Percentiles rank a stretch among this genome's conserved stretches.
These are phyloP conservation scores for Sapayoa aenigma DNA, from an alignment of 2,113 vertebrate genomes.

Conservation along the genomic window DNA sequence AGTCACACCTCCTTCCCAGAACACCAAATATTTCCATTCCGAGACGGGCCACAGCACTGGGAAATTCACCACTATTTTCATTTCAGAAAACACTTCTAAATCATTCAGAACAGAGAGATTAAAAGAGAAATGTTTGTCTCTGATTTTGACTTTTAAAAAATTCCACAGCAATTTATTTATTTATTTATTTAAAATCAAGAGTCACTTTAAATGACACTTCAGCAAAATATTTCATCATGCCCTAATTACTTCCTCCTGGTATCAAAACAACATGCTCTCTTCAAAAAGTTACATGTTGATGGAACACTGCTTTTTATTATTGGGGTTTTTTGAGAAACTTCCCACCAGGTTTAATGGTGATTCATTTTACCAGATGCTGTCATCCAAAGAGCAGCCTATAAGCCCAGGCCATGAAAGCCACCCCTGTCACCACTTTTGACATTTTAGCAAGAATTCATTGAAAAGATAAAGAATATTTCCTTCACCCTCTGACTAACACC, in stretches of 20 bases:
- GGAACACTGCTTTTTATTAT: background rate
- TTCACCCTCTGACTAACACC: background rate
- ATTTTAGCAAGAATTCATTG: background rate
- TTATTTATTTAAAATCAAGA: background rate
- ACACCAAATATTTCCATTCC: background rate
- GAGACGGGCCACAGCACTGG: background rate
- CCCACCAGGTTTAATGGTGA: background rate
- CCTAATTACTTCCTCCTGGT: background rate
- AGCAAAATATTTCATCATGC: background rate
- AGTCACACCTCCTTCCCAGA: background rate
- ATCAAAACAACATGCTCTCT: background rate
- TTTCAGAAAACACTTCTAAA: background rate
- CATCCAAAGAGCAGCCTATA: background rate
- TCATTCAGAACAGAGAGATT: background rate
- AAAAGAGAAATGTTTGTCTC: background rate
- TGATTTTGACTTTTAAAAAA: background rate
- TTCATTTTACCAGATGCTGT: background rate
- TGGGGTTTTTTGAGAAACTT: background rate
- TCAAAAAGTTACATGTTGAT: background rate
- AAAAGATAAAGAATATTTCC: background rate
- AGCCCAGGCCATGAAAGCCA: background rate
- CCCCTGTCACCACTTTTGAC: background rate
- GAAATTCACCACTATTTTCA: background rate
- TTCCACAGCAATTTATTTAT: background rate
- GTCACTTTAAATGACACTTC: background rate